phyloP scores from a whole-genome alignment of 2,113 vertebrate genomes.

The Mastomys natalensis region DNA sequence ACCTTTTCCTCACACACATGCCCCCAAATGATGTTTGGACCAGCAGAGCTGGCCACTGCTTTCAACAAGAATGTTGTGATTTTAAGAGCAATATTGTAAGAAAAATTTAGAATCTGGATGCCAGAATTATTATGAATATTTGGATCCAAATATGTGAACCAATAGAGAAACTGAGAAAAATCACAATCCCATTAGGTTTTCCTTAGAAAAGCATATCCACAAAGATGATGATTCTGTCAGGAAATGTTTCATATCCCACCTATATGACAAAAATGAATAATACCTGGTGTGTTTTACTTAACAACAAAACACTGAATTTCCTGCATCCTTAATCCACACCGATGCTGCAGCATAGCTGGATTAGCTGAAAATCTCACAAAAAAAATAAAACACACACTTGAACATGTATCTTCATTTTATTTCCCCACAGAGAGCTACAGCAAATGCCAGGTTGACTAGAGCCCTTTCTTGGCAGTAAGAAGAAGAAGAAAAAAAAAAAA shows the following conservation, averaged over 20 bases:
- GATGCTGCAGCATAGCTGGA: background rate
- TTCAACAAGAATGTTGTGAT: conserved; percentile 26
- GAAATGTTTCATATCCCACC: background rate
- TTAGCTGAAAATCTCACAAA: background rate
- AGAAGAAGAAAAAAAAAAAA: background rate
- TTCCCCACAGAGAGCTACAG: background rate
- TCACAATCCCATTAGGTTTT: conserved; percentile 43
- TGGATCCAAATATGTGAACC: conserved; percentile 48
- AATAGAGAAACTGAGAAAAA: background rate
- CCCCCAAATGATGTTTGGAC: background rate
- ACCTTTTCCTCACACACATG: no score
- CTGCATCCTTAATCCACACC: background rate
- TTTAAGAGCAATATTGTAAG: background rate
- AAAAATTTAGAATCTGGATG: background rate
- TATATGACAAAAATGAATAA: conserved; percentile 49
- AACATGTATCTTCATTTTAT: background rate
- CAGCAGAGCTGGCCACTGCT: background rate
- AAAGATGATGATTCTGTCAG: conserved; percentile 33
- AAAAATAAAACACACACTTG: background rate
- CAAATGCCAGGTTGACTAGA: background rate
- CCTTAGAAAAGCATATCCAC: background rate
- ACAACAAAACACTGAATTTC: conserved; percentile 11
- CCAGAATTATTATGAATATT: background rate
- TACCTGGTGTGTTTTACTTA: background rate
- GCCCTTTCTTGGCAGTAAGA: background rate